Evolutionary conservation across 2,797 vertebrate genomes (phyloP).

Genomic region (Xenentodon cancila): DNA sequence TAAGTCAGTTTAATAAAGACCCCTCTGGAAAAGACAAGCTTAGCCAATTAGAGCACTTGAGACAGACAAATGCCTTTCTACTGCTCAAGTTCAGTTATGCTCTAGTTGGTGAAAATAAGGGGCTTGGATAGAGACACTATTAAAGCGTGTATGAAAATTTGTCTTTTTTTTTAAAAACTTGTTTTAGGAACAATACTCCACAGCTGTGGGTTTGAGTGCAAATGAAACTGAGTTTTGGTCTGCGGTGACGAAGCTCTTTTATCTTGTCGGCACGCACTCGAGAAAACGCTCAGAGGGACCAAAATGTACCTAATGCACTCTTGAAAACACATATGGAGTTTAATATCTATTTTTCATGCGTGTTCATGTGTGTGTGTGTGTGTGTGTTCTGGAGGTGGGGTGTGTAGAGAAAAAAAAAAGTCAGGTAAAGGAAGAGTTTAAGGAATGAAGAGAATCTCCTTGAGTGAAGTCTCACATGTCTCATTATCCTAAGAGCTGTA

Average conservation of each 20-base stretch:
- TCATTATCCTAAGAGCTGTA: conserved; percentile 69
- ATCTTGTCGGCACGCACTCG: not conserved
- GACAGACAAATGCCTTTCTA: conserved; percentile 53
- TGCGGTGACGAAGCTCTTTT: not conserved
- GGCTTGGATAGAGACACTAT: conserved; percentile 48
- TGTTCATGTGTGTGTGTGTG: too few species aligned
- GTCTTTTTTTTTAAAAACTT: conserved; percentile 29
- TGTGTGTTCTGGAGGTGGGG: too few species aligned
- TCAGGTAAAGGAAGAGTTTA: conserved; percentile 38
- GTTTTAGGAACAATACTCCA: conserved; percentile 3
- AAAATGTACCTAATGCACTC: not conserved
- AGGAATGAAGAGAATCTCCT: conserved; percentile 30
- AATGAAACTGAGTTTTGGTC: not conserved
- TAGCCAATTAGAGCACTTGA: conserved; percentile 70
- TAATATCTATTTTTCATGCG: too few species aligned
- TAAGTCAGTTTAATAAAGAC: conserved; percentile 64
- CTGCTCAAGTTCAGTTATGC: conserved; percentile 37
- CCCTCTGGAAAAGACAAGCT: conserved; percentile 50
- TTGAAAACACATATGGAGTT: too few species aligned
- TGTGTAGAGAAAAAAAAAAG: not conserved
- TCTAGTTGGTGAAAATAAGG: conserved; percentile 54
- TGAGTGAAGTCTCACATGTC: conserved; percentile 47
- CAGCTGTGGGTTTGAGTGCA: not conserved
- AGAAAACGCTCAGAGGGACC: not conserved
- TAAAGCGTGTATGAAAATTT: conserved; percentile 30